Evolutionary conservation across 1,140 invertebrate genomes (phyloP).

Genomic region (Paraescarpia echinospica): DNA sequence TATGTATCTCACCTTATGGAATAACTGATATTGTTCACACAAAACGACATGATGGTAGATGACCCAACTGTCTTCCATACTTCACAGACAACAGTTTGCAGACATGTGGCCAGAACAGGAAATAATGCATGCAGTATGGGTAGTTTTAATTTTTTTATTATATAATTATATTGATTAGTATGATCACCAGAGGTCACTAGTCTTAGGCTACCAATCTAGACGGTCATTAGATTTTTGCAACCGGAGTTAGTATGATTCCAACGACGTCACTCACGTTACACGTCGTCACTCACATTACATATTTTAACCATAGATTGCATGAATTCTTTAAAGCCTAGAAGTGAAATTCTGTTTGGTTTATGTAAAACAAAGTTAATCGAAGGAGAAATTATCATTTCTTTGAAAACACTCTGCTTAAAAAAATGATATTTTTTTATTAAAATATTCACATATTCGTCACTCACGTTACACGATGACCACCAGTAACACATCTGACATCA

Average conservation of each 20-base stretch:
- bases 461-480: background rate
- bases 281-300: background rate
- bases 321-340: background rate
- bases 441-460: background rate
- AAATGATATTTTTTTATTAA: background rate
- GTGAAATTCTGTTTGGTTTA: background rate
- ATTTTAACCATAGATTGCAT: background rate
- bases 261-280: background rate
- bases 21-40: too few species aligned
- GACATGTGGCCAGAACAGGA: too few species aligned
- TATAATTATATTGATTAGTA: too few species aligned
- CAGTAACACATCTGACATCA: background rate
- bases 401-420: background rate
- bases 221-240: background rate
- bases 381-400: background rate
- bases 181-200: too few species aligned
- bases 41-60: too few species aligned
- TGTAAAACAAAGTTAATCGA: background rate
- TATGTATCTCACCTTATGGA: too few species aligned
- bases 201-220: background rate
- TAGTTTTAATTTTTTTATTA: too few species aligned
- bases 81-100: too few species aligned
- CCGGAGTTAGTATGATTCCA: background rate
- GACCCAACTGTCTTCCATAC: too few species aligned
- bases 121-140: too few species aligned